These are phyloP conservation scores for Apteryx mantelli DNA, from an alignment of 2,113 vertebrate species.

Conservation along the genomic window DNA sequence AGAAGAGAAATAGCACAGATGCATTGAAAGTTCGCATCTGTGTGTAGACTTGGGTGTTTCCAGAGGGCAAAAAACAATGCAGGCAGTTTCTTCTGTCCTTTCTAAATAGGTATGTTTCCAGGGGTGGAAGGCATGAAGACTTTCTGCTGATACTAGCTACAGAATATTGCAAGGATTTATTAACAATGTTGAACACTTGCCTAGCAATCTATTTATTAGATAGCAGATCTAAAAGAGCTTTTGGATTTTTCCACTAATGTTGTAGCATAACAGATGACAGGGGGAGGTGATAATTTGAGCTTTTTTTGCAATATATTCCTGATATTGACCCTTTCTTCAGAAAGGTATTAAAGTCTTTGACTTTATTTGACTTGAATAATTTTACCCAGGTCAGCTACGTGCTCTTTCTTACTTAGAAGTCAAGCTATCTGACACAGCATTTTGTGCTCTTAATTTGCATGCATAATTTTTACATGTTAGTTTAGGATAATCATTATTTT, in stretches of 20 bases:
- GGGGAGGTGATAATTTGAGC: neutral
- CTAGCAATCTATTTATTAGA: neutral
- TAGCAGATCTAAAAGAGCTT: neutral
- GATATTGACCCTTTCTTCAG: neutral
- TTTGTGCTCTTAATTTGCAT: neutral
- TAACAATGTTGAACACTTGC: neutral
- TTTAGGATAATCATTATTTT: slow-evolving; percentile 47
- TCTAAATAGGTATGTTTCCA: neutral
- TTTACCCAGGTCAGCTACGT: neutral
- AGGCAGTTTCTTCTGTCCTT: slow-evolving; percentile 35
- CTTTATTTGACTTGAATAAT: slow-evolving; percentile 38
- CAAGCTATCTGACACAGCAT: neutral
- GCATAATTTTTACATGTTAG: neutral
- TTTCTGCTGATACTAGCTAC: slow-evolving; percentile 31
- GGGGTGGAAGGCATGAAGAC: neutral
- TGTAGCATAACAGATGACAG: neutral
- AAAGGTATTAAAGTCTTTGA: neutral
- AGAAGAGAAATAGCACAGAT: neutral
- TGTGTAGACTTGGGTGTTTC: neutral
- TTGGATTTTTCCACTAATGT: slow-evolving; percentile 23
- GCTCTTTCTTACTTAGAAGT: neutral
- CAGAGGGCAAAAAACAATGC: neutral
- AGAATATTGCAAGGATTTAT: neutral
- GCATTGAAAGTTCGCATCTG: neutral
- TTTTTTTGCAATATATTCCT: neutral